phyloP scores from a whole-genome alignment of 2,888 invertebrate genomes.

The Cheilosia vulpina region DNA sequence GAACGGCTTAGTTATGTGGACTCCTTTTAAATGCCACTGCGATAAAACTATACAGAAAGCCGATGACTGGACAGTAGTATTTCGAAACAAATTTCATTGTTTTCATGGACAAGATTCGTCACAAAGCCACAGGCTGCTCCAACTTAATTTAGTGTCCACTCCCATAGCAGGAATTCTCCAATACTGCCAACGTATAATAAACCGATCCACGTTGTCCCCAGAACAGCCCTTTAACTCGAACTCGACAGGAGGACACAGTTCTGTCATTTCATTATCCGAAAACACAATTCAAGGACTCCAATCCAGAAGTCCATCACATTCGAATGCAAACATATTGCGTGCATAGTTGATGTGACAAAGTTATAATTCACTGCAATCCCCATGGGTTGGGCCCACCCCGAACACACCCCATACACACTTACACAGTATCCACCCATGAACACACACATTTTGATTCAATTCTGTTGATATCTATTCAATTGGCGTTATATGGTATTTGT shows the following conservation, averaged over 20 bases:
- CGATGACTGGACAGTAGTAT: too few relatives aligned
- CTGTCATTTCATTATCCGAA: slow-evolving; percentile 14
- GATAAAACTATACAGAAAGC: too few relatives aligned
- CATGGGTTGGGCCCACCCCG: slow-evolving; percentile 21
- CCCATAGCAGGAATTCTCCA: background rate
- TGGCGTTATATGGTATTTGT: slow-evolving; percentile 64
- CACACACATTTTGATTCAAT: slow-evolving; percentile 40
- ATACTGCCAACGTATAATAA: background rate
- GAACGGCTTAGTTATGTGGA: too few relatives aligned
- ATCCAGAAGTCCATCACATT: slow-evolving; percentile 11
- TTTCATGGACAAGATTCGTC: background rate
- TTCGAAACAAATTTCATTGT: too few relatives aligned
- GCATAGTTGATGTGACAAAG: slow-evolving; percentile 70
- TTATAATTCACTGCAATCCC: slow-evolving; percentile 58
- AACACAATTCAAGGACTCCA: background rate
- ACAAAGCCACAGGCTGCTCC: background rate
- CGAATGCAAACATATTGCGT: slow-evolving; percentile 51
- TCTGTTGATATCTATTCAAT: slow-evolving; percentile 59
- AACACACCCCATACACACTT: background rate
- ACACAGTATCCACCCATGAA: background rate
- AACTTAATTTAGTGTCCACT: slow-evolving; percentile 28
- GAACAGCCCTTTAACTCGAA: slow-evolving; percentile 10
- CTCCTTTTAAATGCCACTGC: too few relatives aligned
- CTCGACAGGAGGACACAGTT: slow-evolving; percentile 4
- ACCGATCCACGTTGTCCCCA: slow-evolving; percentile 27